phyloP scores from a whole-genome alignment of 2,113 vertebrate species.

The Aepyceros melampus region DNA sequence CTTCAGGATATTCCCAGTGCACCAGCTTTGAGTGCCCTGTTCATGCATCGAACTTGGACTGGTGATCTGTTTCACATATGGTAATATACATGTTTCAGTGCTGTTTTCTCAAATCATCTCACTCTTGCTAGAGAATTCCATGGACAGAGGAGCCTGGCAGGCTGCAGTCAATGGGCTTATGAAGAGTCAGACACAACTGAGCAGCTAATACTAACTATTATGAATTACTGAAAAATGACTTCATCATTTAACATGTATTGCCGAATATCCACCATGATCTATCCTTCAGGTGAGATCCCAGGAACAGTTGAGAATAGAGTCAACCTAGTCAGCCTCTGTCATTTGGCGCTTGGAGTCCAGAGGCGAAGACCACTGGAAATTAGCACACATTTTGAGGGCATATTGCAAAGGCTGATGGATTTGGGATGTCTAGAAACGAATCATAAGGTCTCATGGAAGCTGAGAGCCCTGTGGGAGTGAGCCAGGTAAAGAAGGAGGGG shows the following conservation, averaged over 20 bases:
- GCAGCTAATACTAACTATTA: background rate
- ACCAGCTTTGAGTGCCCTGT: background rate
- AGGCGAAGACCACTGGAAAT: background rate
- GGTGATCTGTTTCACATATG: background rate
- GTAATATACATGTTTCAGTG: background rate
- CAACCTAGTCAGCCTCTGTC: background rate
- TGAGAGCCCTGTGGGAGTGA: background rate
- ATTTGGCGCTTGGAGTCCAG: background rate
- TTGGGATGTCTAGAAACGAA: rapidly evolving
- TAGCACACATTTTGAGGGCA: background rate
- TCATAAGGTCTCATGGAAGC: background rate
- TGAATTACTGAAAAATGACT: background rate
- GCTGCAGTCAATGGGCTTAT: background rate
- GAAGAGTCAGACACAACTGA: background rate
- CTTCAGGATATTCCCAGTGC: background rate
- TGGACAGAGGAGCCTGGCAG: background rate
- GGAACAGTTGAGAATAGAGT: background rate
- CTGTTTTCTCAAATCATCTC: background rate
- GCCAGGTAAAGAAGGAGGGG: background rate
- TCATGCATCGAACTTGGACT: background rate
- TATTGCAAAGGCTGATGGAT: background rate
- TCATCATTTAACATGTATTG: background rate
- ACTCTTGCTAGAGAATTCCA: background rate
- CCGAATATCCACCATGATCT: background rate
- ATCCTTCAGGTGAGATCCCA: background rate